These are phyloP conservation scores for Tetropium fuscum DNA, from an alignment of 2,888 invertebrate genomes.

Conservation along the genomic window DNA sequence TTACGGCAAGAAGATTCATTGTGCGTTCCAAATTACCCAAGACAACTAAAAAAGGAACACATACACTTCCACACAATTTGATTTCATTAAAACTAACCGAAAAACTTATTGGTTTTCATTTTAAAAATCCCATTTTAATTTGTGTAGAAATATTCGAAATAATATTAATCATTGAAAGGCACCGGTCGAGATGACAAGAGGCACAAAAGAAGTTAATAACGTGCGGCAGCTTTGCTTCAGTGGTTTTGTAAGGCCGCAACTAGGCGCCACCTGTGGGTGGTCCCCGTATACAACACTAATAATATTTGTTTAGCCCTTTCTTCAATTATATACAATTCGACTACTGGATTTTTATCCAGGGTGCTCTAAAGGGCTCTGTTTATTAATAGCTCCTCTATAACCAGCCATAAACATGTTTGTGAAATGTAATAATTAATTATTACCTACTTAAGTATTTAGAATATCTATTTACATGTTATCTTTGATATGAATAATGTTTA, in stretches of 20 bases:
- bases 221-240: constrained; percentile 48
- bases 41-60: constrained; percentile 7
- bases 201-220: constrained; percentile 57
- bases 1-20: constrained; percentile 7
- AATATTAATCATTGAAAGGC: constrained; percentile 50
- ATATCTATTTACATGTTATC: no score
- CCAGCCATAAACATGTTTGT: no score
- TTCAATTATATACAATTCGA: neutral
- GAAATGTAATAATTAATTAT: no score
- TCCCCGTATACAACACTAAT: constrained; percentile 32
- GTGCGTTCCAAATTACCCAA: constrained; percentile 12
- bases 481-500: no score
- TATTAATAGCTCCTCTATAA: no score
- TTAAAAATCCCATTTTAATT: constrained; percentile 28
- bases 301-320: constrained; percentile 33
- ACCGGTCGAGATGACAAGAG: constrained; percentile 50
- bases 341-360: constrained; percentile 25
- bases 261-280: constrained; percentile 52
- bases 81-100: constrained; percentile 26
- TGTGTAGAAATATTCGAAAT: constrained; percentile 40
- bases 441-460: no score
- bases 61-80: constrained; percentile 13
- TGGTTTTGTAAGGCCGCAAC: constrained; percentile 42
- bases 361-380: no score
- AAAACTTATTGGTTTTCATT: constrained; percentile 28